phyloP scores from a whole-genome alignment of 2,888 invertebrate species.

The Elaeidobius kamerunicus region DNA sequence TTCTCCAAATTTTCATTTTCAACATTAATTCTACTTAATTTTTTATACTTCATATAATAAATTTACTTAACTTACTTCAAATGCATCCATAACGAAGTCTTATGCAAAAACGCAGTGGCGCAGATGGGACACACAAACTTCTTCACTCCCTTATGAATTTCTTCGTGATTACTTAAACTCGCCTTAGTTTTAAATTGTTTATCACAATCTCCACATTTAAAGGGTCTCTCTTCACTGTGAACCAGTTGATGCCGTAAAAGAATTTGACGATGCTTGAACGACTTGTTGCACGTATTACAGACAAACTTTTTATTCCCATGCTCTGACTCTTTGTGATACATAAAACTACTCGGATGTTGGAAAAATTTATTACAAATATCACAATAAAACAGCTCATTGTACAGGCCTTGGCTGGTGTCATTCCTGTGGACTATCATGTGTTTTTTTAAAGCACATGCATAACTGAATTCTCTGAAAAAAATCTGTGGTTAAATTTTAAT shows the following conservation, averaged over 20 bases:
- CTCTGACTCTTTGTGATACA: conserved; percentile 70
- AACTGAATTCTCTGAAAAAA: conserved; percentile 52
- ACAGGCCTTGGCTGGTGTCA: conserved; percentile 35
- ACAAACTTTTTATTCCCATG: conserved; percentile 53
- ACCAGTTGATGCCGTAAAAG: conserved; percentile 75
- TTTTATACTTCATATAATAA: too few species aligned
- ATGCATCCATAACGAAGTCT: conserved; percentile 74
- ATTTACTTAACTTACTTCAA: conserved; percentile 49
- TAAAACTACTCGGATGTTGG: conserved; percentile 69
- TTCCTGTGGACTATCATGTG: conserved; percentile 56
- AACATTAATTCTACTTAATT: too few species aligned
- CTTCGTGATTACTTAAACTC: conserved; percentile 68
- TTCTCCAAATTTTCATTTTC: too few species aligned
- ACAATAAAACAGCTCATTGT: conserved; percentile 56
- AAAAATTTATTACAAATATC: conserved; percentile 53
- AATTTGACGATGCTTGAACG: conserved; percentile 71
- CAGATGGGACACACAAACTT: conserved; percentile 60
- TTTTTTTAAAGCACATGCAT: conserved; percentile 57
- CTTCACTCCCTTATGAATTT: conserved; percentile 67
- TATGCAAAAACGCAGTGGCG: conserved; percentile 71
- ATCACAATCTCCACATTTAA: conserved; percentile 57
- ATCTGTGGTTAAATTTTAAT: background rate
- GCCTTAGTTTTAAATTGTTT: conserved; percentile 70
- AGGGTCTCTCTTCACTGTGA: conserved; percentile 68
- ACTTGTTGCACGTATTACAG: conserved; percentile 72